phyloP scores from a whole-genome alignment of 1,140 invertebrate genomes.

The Heliconius melpomene region DNA sequence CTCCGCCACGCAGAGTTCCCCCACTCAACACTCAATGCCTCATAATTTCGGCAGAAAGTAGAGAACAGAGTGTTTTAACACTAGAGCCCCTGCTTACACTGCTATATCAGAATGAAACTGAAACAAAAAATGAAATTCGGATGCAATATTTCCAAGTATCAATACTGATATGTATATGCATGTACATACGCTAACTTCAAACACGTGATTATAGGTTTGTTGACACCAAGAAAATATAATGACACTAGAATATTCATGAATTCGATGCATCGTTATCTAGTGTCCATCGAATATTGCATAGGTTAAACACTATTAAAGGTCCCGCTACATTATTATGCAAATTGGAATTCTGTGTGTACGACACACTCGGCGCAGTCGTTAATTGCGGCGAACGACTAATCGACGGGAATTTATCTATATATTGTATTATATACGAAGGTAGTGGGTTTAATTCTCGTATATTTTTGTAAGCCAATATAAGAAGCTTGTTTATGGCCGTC shows the following conservation, averaged over 20 bases:
- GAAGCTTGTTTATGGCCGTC: too few species aligned
- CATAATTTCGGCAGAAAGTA: too few species aligned
- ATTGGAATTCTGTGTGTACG: slow-evolving; percentile 35
- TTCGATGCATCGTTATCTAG: slow-evolving; percentile 32
- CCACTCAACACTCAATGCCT: too few species aligned
- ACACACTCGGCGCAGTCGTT: slow-evolving; percentile 19
- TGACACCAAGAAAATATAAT: slow-evolving; percentile 30
- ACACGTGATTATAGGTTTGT: background rate
- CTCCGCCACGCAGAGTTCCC: too few species aligned
- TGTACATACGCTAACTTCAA: background rate
- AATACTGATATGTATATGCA: too few species aligned
- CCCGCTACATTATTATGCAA: slow-evolving; percentile 34
- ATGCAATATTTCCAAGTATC: too few species aligned
- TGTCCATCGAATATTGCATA: slow-evolving; percentile 39
- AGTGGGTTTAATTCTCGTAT: background rate
- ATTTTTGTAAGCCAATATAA: too few species aligned
- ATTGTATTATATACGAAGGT: background rate
- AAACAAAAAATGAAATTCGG: background rate
- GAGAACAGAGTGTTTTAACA: too few species aligned
- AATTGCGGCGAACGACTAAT: slow-evolving; percentile 17
- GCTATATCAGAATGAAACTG: background rate
- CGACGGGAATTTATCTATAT: slow-evolving; percentile 3
- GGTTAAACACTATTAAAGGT: slow-evolving; percentile 41
- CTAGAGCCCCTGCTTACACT: background rate
- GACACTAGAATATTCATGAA: slow-evolving; percentile 36